These are phyloP conservation scores for Aix galericulata DNA, from an alignment of 2,113 vertebrate genomes.

Conservation along the genomic window DNA sequence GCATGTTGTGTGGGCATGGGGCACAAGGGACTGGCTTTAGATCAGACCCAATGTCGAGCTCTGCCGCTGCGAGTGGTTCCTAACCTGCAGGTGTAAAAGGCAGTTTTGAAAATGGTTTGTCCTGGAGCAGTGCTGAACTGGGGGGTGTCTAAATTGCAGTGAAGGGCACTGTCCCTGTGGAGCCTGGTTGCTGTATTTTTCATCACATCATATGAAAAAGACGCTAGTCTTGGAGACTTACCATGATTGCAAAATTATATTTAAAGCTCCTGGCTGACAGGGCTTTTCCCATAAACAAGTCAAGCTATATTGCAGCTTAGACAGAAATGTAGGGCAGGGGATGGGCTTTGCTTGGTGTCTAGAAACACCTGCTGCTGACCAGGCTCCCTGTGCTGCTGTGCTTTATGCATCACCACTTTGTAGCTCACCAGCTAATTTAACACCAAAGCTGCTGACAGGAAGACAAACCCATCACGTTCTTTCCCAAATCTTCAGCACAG, in stretches of 20 bases:
- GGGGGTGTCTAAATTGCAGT: background rate
- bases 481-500: background rate
- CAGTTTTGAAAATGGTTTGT: background rate
- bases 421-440: background rate
- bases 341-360: background rate
- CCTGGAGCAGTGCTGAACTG: background rate
- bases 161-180: background rate
- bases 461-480: background rate
- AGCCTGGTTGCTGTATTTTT: background rate
- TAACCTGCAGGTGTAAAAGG: background rate
- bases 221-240: background rate
- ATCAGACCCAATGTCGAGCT: background rate
- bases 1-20: accelerated
- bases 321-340: background rate
- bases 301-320: background rate
- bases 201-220: background rate
- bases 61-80: background rate
- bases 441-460: background rate
- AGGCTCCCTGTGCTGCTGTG: accelerated
- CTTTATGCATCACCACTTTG: background rate
- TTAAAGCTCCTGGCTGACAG: background rate
- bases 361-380: background rate
- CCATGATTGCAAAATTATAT: background rate
- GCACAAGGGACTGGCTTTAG: background rate
- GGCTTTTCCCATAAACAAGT: background rate